phyloP scores from a whole-genome alignment of 1,140 invertebrate genomes.

The Colletes gigas region DNA sequence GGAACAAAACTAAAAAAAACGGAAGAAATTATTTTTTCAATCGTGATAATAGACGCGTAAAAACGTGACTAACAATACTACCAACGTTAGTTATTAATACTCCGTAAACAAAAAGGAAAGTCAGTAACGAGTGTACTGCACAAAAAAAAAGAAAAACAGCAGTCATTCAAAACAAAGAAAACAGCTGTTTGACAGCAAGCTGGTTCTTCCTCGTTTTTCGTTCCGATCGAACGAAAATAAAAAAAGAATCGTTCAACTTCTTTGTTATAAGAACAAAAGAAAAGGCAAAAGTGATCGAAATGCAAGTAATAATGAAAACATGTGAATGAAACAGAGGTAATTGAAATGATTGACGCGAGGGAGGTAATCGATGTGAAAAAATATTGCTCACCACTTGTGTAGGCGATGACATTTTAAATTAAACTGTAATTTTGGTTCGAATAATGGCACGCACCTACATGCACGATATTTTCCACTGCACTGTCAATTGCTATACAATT shows the following conservation, averaged over 20 bases:
- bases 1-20: neutral
- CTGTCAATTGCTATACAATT: slow-evolving; percentile 43
- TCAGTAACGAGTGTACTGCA: neutral
- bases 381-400: slow-evolving; percentile 66
- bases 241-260: neutral
- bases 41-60: neutral
- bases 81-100: slow-evolving; percentile 38
- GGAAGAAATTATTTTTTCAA: neutral
- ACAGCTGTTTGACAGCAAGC: slow-evolving; percentile 1
- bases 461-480: slow-evolving; percentile 30
- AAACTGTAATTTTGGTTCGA: neutral
- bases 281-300: neutral
- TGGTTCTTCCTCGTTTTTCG: neutral
- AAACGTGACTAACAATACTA: slow-evolving; percentile 4
- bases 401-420: slow-evolving; percentile 67
- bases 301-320: slow-evolving; percentile 1
- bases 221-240: neutral
- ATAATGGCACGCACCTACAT: neutral
- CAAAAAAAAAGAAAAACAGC: neutral
- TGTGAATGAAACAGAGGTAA: neutral
- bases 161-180: slow-evolving; percentile 38
- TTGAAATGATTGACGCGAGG: neutral
- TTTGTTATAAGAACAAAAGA: neutral
- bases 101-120: slow-evolving; percentile 10
- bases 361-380: neutral